Evolutionary conservation across 2,888 invertebrate species (phyloP).

Genomic region (Drosophila lutescens): DNA sequence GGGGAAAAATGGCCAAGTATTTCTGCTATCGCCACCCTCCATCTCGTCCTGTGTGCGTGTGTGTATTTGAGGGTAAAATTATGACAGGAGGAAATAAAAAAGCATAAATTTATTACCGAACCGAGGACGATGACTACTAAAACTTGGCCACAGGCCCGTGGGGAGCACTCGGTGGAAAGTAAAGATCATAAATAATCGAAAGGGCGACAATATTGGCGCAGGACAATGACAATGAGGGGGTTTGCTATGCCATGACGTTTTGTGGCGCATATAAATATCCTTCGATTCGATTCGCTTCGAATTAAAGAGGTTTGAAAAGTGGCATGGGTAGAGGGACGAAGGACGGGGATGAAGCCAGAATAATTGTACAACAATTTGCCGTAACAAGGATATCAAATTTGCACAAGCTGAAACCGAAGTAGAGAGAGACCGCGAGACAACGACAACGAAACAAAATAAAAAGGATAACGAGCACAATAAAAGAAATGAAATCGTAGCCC

Average conservation of each 20-base stretch:
- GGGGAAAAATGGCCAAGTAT: constrained; percentile 67
- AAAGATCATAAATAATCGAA: constrained; percentile 79
- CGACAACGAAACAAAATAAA: constrained; percentile 56
- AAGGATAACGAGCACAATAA: constrained; percentile 81
- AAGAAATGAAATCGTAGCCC: constrained; percentile 78
- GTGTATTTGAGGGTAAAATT: constrained; percentile 77
- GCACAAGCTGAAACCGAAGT: constrained; percentile 56
- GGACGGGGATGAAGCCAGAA: constrained; percentile 56
- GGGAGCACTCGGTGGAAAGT: constrained; percentile 58
- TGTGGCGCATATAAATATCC: constrained; percentile 62
- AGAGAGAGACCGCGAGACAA: constrained; percentile 20
- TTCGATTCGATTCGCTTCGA: constrained; percentile 52
- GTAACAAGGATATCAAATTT: constrained; percentile 81
- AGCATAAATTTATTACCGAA: constrained; percentile 80
- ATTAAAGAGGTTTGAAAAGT: constrained; percentile 31
- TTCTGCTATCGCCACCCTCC: constrained; percentile 48
- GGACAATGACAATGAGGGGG: constrained; percentile 56
- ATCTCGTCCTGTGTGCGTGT: constrained; percentile 36
- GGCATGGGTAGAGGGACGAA: background rate
- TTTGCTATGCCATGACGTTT: constrained; percentile 53
- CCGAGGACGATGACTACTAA: constrained; percentile 75
- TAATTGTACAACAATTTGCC: constrained; percentile 78
- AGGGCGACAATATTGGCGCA: constrained; percentile 77
- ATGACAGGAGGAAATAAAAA: constrained; percentile 81
- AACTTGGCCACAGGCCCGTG: constrained; percentile 77